Evolutionary conservation across 2,888 invertebrate species (phyloP), one percentile per base, ranked within the genome.

Genomic region (Cephus spinipes): DNA sequence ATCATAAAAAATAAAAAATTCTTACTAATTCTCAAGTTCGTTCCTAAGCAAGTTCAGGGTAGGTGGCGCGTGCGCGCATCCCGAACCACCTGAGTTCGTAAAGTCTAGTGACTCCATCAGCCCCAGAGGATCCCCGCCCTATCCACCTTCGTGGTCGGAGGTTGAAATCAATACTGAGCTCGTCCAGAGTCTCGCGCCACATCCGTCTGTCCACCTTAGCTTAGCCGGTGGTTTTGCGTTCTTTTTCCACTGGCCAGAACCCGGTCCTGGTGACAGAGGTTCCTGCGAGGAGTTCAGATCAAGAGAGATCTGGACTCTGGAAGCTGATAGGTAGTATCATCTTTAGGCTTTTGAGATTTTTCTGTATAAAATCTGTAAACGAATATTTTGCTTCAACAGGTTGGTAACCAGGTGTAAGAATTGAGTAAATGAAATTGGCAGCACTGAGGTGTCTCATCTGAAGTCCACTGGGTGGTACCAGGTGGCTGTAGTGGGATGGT

Each of bases 101-200:
- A 85, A 85, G 84, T 87, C 85, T 84, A 77, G 83, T 80, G 83
- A 85, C 83, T 86, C 85, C 83, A 85, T 81, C 82, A 80, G 79
- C 78, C 79, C 79, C 78, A 76, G 82, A 81, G 84, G 73, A 75
- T 80, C 83, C 82, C 81, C 80, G 84, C 82, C 84, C 74, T 75
- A 82, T 83, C 85, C 83, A 84, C 85, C 84, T 88, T 86, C 83
- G 82, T 84, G 85, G 84, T 85, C 83, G 84, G 85, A 85, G 87
- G 85, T 87, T 87, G 88, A 82, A 85, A 85, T 85, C 85, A 84
- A 85, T 85, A 85, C 81, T 81, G 79, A 81, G 77, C 76, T 76
- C 78, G 81, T 69, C 81, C 81, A 79, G 76, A 15, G 73, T 75
- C 81, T 79, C 78, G 74, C 69, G 73, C 71, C 68, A 40, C 74